A percentile compares a stretch with the other conserved stretches of the same genome.
These are phyloP conservation scores for Phorcus lineatus DNA, from an alignment of 2,888 invertebrate species.

Conservation along the genomic window DNA sequence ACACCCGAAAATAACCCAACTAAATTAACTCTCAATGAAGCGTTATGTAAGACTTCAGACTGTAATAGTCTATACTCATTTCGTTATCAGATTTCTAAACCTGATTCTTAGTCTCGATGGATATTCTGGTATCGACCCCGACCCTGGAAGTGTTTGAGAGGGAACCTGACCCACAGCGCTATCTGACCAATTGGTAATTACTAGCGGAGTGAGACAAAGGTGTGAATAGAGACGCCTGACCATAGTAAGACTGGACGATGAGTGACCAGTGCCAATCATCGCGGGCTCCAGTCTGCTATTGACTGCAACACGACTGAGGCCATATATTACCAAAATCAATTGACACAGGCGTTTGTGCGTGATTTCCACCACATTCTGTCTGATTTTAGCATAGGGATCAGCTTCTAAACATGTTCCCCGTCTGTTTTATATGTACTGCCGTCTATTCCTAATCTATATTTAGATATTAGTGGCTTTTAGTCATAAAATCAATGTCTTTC, in stretches of 20 bases:
- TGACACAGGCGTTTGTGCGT: background rate
- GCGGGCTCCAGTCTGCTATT: background rate
- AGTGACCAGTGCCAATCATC: background rate
- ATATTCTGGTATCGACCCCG: too few relatives aligned
- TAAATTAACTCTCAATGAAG: too few relatives aligned
- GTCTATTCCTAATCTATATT: background rate
- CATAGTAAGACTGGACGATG: background rate
- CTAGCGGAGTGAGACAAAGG: background rate
- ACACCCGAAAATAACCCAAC: too few relatives aligned
- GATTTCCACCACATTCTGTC: background rate
- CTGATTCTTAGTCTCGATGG: too few relatives aligned
- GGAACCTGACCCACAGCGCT: too few relatives aligned
- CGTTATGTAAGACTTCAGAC: too few relatives aligned
- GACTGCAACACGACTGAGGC: background rate
- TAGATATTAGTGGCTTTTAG: background rate
- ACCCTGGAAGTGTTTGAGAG: too few relatives aligned
- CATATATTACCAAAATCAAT: background rate
- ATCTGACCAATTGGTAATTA: background rate
- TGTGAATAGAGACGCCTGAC: background rate
- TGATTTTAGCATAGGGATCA: background rate
- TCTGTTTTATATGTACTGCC: background rate
- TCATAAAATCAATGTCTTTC: background rate
- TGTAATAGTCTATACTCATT: too few relatives aligned
- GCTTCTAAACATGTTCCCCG: background rate
- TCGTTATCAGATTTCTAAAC: too few relatives aligned